Evolutionary conservation across 2,113 vertebrate genomes (phyloP), one percentile per base, ranked within the genome.

Genomic region (Serranochromis macrocephalus): DNA sequence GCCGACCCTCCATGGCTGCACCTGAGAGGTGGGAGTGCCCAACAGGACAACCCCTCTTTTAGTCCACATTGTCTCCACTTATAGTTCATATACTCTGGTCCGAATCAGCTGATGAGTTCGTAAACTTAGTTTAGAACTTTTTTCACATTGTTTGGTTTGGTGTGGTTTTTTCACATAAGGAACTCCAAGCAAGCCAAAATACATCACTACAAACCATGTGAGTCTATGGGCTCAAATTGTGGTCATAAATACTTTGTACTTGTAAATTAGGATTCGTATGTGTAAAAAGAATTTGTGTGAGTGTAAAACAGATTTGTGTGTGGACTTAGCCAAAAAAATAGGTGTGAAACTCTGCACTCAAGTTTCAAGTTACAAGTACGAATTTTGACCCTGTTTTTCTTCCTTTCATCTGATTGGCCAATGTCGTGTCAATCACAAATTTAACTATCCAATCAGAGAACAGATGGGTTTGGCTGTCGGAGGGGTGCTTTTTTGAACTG

Each of bases 221-320:
- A 63, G 58, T 63, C 54, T 55, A 7, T 26, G 21, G 54, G 54
- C 21, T 57, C 54, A 57, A 57, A 57, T 57, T 57, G 21, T 14
- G 21, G 21, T 24, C 53, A 24, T 24, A 55, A 55, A 55, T 55
- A 55, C 24, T 55, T 55, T 55, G 21, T 55, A 55, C 21, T 24
- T 55, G 21, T 55, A 55, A 55, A 55, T 24, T 0, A 55, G 21
- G 1, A 55, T 24, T 55, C 0, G 11, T 55, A 55, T 55, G 6
- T 55, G 53, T 7, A 55, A 55, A 55, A 55, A 4, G 4, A 55
- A 14, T 26, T 55, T 55, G 7, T 55, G 54, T 7, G 6, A 4
- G 1, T 26, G 21, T 55, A 26, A 55, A 26, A 55, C 2, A 7
- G n/a, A 49, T 49, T 49, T 49, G 47, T 51, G 17, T 51, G 47